A percentile compares a stretch with the other conserved stretches of the same genome.
phyloP scores from a whole-genome alignment of 2,113 vertebrate species.

The Falcunculus frontatus region DNA sequence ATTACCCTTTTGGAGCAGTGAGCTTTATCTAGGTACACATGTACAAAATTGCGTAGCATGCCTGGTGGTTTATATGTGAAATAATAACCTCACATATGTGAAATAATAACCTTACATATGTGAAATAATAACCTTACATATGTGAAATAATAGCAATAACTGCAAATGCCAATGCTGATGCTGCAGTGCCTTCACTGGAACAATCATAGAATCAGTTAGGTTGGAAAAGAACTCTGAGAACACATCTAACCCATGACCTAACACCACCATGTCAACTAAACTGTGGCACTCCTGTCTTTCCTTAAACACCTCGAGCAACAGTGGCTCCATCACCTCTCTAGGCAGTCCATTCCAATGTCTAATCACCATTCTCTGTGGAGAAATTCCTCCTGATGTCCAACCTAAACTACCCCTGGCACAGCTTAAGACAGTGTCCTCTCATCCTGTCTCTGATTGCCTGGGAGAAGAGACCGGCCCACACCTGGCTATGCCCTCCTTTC shows the following conservation, averaged over 20 bases:
- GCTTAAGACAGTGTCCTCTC: background rate
- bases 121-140: background rate
- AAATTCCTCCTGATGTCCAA: background rate
- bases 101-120: background rate
- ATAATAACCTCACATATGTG: background rate
- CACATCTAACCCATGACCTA: background rate
- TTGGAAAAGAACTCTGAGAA: background rate
- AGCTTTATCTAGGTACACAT: accelerated
- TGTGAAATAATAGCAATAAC: background rate
- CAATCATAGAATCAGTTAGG: background rate
- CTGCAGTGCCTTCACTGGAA: background rate
- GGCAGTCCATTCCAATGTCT: background rate
- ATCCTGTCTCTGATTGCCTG: too few species aligned
- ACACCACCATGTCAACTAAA: background rate
- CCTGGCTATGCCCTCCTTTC: background rate
- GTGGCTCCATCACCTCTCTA: too few species aligned
- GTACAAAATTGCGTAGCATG: accelerated
- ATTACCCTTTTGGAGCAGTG: background rate
- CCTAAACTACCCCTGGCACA: background rate
- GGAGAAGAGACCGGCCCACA: accelerated
- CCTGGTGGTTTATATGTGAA: accelerated
- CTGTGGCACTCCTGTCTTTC: background rate
- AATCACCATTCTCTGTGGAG: background rate
- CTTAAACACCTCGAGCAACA: background rate
- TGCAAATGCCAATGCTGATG: background rate